Evolutionary conservation across 2,888 invertebrate genomes (phyloP), one percentile per base, ranked within the genome.

Genomic region (Megalurothrips usitatus): DNA sequence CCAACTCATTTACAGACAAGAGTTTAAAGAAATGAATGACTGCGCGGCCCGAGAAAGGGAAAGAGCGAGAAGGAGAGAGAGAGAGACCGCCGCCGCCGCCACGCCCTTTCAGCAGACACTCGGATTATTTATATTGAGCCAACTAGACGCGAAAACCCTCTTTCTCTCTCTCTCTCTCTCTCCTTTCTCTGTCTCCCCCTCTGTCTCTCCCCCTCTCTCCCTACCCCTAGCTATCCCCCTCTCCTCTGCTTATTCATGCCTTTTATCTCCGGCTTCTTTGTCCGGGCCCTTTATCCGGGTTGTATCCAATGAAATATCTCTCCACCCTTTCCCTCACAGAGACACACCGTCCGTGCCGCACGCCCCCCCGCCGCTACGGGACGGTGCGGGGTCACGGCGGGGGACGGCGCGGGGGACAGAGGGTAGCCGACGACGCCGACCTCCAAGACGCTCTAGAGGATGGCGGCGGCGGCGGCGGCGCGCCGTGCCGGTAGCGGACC

Each of bases 301-400:
- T 75, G 68, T 75, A 75, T 23, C 68, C 68, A 75, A 75, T 75
- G 68, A 75, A 75, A 75, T 75, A 75, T 75, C 68, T 75, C 68
- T 26, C 26, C n/a, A n/a, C 63, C 23, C 68, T 11, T 23, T 75
- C 68, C 23, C 68, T 75, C 68, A 19, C 58, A 9, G 58, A 9
- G 17, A 43, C 34, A 43, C 34, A 43, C 34, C 58, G 58, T 1
- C 52, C 52, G 52, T 17, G 52, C 8, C 52, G n/a, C n/a, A n/a
- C n/a, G n/a, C n/a, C n/a, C n/a, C n/a, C n/a, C n/a, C n/a, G n/a
- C n/a, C n/a, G n/a, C n/a, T n/a, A n/a, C n/a, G 34, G 34, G 34
- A 43, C 34, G 34, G 34, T 6, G 34, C 34, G 6, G 34, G 34
- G 34, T n/a, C 34, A 43, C 3, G 34, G 34, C 34, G 34, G 34